These are phyloP conservation scores for Equus przewalskii DNA, from an alignment of 2,113 vertebrate genomes.

Conservation along the genomic window DNA sequence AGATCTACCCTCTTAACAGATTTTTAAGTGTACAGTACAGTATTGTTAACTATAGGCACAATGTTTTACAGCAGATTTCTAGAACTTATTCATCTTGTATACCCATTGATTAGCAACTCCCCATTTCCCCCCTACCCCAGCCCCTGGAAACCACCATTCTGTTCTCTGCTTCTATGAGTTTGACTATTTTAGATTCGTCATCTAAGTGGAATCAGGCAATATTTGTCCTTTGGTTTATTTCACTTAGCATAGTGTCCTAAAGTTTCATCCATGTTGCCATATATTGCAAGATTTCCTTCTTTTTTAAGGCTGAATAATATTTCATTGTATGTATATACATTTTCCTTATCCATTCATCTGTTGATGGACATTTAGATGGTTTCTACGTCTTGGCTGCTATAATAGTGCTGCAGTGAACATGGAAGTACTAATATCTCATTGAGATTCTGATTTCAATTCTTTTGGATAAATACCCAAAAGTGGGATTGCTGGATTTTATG, in stretches of 20 bases:
- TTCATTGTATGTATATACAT: background rate
- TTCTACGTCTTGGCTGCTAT: background rate
- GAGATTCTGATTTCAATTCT: background rate
- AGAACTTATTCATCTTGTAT: background rate
- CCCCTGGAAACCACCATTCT: background rate
- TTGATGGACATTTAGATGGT: background rate
- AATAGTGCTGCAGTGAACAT: background rate
- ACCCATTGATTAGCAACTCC: background rate
- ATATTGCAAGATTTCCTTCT: background rate
- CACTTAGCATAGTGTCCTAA: background rate
- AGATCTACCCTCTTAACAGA: background rate
- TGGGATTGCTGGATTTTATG: background rate
- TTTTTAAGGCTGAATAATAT: background rate
- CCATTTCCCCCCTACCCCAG: background rate
- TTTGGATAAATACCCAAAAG: background rate
- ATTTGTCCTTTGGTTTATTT: background rate
- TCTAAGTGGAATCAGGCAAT: background rate
- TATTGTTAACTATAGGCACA: background rate
- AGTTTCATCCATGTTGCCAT: background rate
- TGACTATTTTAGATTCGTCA: background rate
- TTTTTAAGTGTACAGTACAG: background rate
- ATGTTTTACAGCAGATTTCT: background rate
- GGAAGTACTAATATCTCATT: background rate
- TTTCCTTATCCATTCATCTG: background rate
- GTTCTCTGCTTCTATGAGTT: background rate